Percentiles rank a stretch among this genome's conserved stretches.
phyloP scores from a whole-genome alignment of 1,140 invertebrate species.

The Apis florea region DNA sequence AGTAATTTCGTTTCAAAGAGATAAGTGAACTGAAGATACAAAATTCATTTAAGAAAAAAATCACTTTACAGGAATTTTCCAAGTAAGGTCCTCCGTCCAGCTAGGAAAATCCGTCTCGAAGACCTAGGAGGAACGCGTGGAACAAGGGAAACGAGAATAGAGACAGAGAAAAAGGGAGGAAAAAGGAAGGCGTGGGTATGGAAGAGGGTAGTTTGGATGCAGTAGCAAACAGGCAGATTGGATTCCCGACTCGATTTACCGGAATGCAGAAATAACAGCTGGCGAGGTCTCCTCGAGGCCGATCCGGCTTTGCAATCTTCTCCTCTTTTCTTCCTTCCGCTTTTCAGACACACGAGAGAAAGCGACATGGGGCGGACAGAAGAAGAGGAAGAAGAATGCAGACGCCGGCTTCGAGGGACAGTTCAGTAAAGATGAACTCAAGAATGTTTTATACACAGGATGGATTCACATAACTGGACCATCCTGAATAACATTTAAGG shows the following conservation, averaged over 20 bases:
- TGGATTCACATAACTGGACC: background rate
- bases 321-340: constrained; percentile 48
- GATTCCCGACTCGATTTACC: constrained; percentile 74
- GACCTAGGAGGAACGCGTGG: background rate
- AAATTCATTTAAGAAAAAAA: background rate
- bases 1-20: background rate
- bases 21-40: background rate
- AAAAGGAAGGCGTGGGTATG: constrained; percentile 17
- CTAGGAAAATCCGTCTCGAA: background rate
- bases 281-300: constrained; percentile 64
- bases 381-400: constrained; percentile 41
- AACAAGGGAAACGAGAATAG: background rate
- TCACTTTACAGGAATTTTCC: background rate
- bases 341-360: constrained; percentile 27
- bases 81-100: background rate
- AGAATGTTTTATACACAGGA: constrained; percentile 32
- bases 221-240: constrained; percentile 73
- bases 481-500: background rate
- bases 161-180: background rate
- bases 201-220: constrained; percentile 59
- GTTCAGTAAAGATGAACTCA: constrained; percentile 12
- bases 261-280: constrained; percentile 75
- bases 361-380: background rate
- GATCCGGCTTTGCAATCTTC: constrained; percentile 66
- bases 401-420: constrained; percentile 51